phyloP scores from a whole-genome alignment of 2,113 vertebrate species.

The Tretioscincus oriximinensis region DNA sequence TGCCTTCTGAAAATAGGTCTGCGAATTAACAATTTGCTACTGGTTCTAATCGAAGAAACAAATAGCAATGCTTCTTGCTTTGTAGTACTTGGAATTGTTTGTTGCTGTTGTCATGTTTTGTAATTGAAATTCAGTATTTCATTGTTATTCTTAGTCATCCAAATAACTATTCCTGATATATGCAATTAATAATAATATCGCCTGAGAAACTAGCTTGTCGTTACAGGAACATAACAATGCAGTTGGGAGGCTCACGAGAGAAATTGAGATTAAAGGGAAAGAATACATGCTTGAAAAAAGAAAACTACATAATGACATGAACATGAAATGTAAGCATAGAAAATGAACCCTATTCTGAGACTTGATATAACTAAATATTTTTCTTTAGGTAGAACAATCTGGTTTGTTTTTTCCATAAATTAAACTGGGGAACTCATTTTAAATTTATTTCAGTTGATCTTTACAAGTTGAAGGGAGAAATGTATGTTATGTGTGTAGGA shows the following conservation, averaged over 20 bases:
- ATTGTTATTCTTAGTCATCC: background rate
- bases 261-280: slow-evolving; percentile 75
- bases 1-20: too few relatives aligned
- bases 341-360: background rate
- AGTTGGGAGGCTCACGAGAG: slow-evolving; percentile 65
- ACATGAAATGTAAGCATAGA: slow-evolving; percentile 59
- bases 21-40: too few relatives aligned
- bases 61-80: background rate
- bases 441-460: background rate
- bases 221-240: slow-evolving; percentile 70
- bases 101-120: background rate
- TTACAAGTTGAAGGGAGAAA: background rate
- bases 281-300: slow-evolving; percentile 63
- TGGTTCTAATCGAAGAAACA: background rate
- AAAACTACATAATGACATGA: slow-evolving; percentile 60
- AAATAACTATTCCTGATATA: background rate
- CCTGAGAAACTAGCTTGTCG: slow-evolving; percentile 36
- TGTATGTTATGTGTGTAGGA: too few relatives aligned
- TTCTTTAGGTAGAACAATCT: background rate
- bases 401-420: background rate
- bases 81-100: background rate
- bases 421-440: background rate
- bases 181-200: background rate
- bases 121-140: background rate
- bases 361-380: background rate